A percentile compares a stretch with the other conserved stretches of the same genome.
phyloP scores from a whole-genome alignment of 2,888 invertebrate species.

The Litoditis marina region DNA sequence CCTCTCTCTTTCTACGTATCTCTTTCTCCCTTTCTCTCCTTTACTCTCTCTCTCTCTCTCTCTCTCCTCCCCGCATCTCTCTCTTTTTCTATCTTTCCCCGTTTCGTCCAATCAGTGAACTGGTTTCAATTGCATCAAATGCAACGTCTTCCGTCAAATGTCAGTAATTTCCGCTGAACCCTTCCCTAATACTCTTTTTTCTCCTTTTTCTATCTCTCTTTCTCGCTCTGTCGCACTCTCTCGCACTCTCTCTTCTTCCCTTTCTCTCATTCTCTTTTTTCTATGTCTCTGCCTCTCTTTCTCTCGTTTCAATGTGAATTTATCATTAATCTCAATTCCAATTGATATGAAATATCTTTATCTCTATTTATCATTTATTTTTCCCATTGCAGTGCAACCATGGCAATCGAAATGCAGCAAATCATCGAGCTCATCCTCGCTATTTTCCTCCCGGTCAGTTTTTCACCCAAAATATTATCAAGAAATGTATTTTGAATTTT shows the following conservation, averaged over 20 bases:
- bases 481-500: too few species aligned
- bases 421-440: constrained; percentile 59
- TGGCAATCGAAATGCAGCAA: constrained; percentile 54
- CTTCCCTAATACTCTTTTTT: background rate
- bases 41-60: background rate
- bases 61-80: background rate
- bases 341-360: background rate
- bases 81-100: background rate
- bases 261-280: too few species aligned
- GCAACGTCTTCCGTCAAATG: background rate
- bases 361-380: too few species aligned
- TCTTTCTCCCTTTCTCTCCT: too few species aligned
- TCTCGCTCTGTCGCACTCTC: constrained; percentile 1
- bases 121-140: background rate
- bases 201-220: background rate
- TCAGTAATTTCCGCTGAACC: background rate
- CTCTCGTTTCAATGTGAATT: background rate
- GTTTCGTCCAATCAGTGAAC: background rate
- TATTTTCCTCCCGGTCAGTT: constrained; percentile 56
- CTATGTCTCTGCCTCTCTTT: background rate
- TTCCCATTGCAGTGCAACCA: constrained; percentile 14
- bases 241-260: background rate
- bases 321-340: background rate
- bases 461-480: background rate
- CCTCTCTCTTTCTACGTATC: too few species aligned